A percentile compares a stretch with the other conserved stretches of the same genome.
These are phyloP conservation scores for Julus scanicus DNA, from an alignment of 2,888 invertebrate species.

Conservation along the genomic window DNA sequence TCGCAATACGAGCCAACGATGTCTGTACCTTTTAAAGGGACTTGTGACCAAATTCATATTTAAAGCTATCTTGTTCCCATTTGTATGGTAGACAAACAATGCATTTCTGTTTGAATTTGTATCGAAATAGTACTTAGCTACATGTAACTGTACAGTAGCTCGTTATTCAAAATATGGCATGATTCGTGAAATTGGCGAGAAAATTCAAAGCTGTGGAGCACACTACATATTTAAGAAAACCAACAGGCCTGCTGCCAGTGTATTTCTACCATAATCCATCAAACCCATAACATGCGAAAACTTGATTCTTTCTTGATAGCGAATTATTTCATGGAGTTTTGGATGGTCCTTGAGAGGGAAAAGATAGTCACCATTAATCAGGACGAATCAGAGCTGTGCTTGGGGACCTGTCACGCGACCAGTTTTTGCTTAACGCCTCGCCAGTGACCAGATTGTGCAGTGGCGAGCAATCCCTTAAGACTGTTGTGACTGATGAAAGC, in stretches of 20 bases:
- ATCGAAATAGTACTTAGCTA: no score
- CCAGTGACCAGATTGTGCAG: not conserved
- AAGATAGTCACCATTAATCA: not conserved
- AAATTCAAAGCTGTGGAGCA: not conserved
- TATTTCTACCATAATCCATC: not conserved
- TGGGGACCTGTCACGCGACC: not conserved
- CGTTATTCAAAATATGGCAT: no score
- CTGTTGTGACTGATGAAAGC: slow-evolving; percentile 5
- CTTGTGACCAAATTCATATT: no score
- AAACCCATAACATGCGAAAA: not conserved
- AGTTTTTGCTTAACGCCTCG: slow-evolving; percentile 5
- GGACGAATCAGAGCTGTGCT: not conserved
- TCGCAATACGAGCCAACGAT: not conserved
- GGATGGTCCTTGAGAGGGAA: not conserved
- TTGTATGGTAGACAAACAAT: no score
- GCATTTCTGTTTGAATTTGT: no score
- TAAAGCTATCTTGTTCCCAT: no score
- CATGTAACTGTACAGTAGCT: no score
- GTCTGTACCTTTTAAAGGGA: no score
- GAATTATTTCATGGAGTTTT: not conserved
- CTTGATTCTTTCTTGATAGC: not conserved
- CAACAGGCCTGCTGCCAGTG: not conserved
- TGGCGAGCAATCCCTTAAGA: not conserved
- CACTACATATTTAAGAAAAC: not conserved
- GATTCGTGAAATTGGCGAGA: not conserved